Conservation (phyloP, 2,888 invertebrate species). For the Cloeon dipterum region DNA sequence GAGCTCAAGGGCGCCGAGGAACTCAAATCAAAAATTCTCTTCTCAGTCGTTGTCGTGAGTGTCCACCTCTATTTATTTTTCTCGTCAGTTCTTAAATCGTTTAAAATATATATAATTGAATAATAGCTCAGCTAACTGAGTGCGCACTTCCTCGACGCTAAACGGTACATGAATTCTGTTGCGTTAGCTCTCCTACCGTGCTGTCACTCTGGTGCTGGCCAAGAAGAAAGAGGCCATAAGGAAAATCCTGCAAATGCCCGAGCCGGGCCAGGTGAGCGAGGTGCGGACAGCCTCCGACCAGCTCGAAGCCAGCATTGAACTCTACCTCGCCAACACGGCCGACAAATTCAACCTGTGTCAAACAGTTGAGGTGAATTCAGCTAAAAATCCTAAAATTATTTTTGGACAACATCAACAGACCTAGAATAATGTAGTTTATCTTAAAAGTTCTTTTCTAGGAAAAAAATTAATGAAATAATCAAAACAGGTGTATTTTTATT, state of each 20-base stretch:
- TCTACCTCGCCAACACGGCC: slow-evolving; percentile 41
- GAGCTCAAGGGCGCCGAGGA: slow-evolving; percentile 65
- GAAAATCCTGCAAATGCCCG: slow-evolving; percentile 27
- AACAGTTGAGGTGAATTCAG: slow-evolving; percentile 22
- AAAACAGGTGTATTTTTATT: no score
- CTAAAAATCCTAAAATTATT: no score
- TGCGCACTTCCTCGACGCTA: slow-evolving; percentile 4
- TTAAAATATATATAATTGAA: background rate
- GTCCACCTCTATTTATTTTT: slow-evolving; percentile 7
- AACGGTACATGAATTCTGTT: slow-evolving; percentile 18
- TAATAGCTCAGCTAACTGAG: no score
- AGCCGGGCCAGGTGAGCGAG: background rate
- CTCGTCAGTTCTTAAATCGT: slow-evolving; percentile 3
- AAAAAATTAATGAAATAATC: no score
- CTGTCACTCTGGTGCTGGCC: slow-evolving; percentile 43
- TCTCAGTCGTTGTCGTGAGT: slow-evolving; percentile 87
- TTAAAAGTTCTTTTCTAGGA: no score
- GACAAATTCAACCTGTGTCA: slow-evolving; percentile 34
- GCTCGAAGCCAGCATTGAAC: slow-evolving; percentile 31
- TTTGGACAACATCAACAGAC: no score
- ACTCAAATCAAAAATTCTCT: slow-evolving; percentile 83
- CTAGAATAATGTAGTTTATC: no score
- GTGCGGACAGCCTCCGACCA: slow-evolving; percentile 19
- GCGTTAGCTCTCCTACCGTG: slow-evolving; percentile 44
- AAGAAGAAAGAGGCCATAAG: slow-evolving; percentile 49